phyloP scores from a whole-genome alignment of 2,888 invertebrate genomes.

The Vesta saturnalis region DNA sequence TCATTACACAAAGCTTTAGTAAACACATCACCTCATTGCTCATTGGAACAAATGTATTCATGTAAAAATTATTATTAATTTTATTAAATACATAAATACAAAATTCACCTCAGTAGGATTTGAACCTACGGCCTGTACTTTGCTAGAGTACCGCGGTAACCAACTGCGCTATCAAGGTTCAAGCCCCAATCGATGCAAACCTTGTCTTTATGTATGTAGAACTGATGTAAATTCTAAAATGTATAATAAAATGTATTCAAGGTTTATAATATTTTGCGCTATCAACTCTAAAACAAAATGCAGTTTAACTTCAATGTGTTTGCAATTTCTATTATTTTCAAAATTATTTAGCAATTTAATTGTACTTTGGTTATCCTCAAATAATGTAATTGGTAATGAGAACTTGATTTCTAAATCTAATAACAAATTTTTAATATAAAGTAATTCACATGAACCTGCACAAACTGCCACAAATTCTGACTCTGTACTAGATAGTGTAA shows the following conservation, averaged over 20 bases:
- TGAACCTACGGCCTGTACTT: no score
- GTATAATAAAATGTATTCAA: slow-evolving; percentile 19
- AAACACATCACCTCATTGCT: slow-evolving; percentile 8
- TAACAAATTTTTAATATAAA: slow-evolving; percentile 10
- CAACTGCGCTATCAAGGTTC: no score
- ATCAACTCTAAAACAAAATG: slow-evolving; percentile 20
- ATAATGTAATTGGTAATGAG: slow-evolving; percentile 1
- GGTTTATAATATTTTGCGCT: background rate
- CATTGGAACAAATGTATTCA: slow-evolving; percentile 8
- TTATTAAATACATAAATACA: no score
- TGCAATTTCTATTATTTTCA: slow-evolving; percentile 25
- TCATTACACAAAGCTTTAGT: slow-evolving; percentile 16
- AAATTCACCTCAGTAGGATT: no score
- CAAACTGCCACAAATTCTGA: slow-evolving; percentile 13
- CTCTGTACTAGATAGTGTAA: no score
- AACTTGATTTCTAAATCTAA: slow-evolving; percentile 13
- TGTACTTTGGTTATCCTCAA: slow-evolving; percentile 18
- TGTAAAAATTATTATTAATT: no score
- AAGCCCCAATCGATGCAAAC: no score
- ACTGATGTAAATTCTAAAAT: no score
- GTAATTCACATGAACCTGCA: slow-evolving; percentile 13
- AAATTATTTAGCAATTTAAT: slow-evolving; percentile 19
- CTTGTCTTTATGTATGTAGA: no score
- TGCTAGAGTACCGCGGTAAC: no score
- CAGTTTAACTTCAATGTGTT: slow-evolving; percentile 24